Base-by-base conservation (phyloP, 2,113 vertebrate genomes). In the Peromyscus maniculatus region DNA sequence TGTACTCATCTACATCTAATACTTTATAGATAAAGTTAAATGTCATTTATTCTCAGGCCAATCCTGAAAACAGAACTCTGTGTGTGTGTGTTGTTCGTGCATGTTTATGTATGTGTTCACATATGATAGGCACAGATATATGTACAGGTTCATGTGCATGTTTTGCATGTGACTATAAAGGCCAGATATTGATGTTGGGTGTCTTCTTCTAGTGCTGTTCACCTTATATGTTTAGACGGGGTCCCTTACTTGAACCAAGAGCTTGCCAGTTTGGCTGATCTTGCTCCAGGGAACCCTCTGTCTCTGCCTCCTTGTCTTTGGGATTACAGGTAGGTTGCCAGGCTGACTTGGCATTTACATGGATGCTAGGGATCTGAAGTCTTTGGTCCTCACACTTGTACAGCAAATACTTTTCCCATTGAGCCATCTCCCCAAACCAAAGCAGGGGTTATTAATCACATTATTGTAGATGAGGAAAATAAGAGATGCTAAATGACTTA, bases 401-500 rank as follows among this genome's bases (percentile, higher is more conserved):
- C 59, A 46, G 82, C 59, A 84, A 84, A 13, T 43, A 13, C 12
- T 62, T 64, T 43, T 43, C 28, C 7, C 59, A 86, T n/a, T 64
- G 59, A 86, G 39, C 59, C n/a, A 43, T 43, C 57, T 43, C 59
- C 19, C 17, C 22, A 84, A 59, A 22, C 22, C n/a, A 39, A 94
- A 88, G 22, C 79, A 24, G 13, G 16, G 39, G 87, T 74, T 91
- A 55, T 94, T 79, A 97, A 55, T 74, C 31, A 82, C 8, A 39
- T 88, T 91, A 62, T 89, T 82, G 89, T 66, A 86, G 71, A 89
- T 94, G 71, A 91, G 9, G 36, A 94, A 89, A 49, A 31, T 39
- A 36, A 95, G 74, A 77, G 24, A 72, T 67, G 55, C 72, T 95
- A 89, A 96, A 67, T 90, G 89, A 74, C 59, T 96, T 93, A 17